phyloP scores from a whole-genome alignment of 2,797 vertebrate genomes.

The Spizella passerina region DNA sequence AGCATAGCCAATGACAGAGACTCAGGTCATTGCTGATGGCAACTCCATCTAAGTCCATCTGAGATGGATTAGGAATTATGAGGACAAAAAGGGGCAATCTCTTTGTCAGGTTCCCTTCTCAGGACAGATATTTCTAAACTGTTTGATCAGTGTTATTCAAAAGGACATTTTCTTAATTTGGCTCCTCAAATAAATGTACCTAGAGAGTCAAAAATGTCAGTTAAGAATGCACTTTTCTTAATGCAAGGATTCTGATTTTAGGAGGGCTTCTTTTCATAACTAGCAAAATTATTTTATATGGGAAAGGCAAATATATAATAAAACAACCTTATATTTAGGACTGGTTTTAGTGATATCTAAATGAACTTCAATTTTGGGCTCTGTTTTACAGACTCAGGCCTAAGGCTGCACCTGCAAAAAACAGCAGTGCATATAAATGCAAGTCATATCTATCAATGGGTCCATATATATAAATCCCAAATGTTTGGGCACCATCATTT shows the following conservation, averaged over 20 bases:
- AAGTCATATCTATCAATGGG: background rate
- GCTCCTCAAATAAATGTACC: background rate
- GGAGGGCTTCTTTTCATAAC: background rate
- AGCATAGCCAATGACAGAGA: background rate
- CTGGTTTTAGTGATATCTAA: background rate
- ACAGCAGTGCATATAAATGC: background rate
- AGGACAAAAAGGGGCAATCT: background rate
- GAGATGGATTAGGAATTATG: background rate
- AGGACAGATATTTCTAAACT: background rate
- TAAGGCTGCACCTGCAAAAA: background rate
- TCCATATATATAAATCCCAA: background rate
- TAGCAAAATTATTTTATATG: background rate
- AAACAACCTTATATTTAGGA: background rate
- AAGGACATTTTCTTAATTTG: background rate
- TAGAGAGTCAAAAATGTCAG: background rate
- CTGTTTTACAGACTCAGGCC: background rate
- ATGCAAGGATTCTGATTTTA: background rate
- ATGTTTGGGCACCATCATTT: background rate
- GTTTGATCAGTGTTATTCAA: background rate
- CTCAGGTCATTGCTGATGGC: background rate
- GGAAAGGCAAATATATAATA: background rate
- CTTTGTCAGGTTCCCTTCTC: background rate
- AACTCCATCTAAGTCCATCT: background rate
- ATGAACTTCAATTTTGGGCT: background rate
- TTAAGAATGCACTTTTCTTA: background rate